Base-by-base conservation (phyloP, 2,888 invertebrate species). In the Orthonychiurus folsomi region DNA sequence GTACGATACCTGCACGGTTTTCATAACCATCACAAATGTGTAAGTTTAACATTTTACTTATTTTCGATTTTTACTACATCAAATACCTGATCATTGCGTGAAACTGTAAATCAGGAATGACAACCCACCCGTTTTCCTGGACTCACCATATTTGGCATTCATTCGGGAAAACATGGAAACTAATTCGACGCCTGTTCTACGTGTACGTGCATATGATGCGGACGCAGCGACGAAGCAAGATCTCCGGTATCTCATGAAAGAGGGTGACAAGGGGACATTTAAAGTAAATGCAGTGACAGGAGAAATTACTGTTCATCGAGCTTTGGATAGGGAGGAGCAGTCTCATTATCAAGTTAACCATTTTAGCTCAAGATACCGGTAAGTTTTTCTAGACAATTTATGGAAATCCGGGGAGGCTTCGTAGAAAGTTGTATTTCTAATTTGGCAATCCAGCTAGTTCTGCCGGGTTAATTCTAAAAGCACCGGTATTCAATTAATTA, bases 321-420 rank as follows among this genome's bases (percentile, higher is more conserved):
- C 89, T 0, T 79, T 93, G 74, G 93, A 93, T 78, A 82, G 93
- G 60, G 93, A 93, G 80, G 79, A 83, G 67, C 87, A 90, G 74
- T 83, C 87, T 66, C 89, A 89, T 79, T 92, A 92, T 76, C 85
- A 86, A n/a, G 59, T 80, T 93, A 70, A 89, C 90, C 1, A 81
- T 93, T 60, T 89, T 92, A 65, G 93, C 93, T 64, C 92, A 93
- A 89, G 93, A 93, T 81, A 91, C 92, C 73, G 93, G 93, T 92
- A 79, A 84, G 84, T 80, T 57, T 48, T 55, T n/a, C n/a, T n/a
- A n/a, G n/a, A n/a, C n/a, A n/a, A n/a, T n/a, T n/a, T n/a, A n/a
- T n/a, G 15, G 48, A 47, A 47, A 47, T 15, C 48, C 48, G 15
- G 15, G 12, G 12, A 15, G 12, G 48, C 48, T 12, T 15, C 12